phyloP scores from a whole-genome alignment of 2,888 invertebrate species.

The Orthonevra nobilis region DNA sequence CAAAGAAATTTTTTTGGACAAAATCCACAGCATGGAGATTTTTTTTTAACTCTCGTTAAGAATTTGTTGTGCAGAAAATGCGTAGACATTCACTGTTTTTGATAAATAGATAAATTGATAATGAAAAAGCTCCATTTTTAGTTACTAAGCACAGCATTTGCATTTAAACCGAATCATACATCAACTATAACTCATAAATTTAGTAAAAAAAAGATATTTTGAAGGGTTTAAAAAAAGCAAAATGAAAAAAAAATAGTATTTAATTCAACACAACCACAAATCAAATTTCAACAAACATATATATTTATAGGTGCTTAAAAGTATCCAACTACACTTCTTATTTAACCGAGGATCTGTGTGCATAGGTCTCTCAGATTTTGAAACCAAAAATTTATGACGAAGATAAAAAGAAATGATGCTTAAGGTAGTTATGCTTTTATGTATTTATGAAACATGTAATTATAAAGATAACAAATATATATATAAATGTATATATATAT shows the following conservation, averaged over 20 bases:
- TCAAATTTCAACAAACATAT: conserved; percentile 70
- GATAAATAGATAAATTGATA: too few species aligned
- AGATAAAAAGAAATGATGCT: conserved; percentile 54
- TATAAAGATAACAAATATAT: conserved; percentile 22
- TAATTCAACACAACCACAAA: conserved; percentile 59
- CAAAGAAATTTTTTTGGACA: too few species aligned
- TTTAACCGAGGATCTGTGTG: conserved; percentile 74
- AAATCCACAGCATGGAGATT: too few species aligned
- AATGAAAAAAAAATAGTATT: conserved; percentile 35
- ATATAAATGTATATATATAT: too few species aligned
- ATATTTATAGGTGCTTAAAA: conserved; percentile 70
- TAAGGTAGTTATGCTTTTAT: conserved; percentile 67
- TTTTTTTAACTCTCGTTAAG: too few species aligned
- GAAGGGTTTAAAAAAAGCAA: conserved; percentile 22
- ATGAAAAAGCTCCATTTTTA: too few species aligned
- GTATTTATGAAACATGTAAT: conserved; percentile 45
- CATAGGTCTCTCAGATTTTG: conserved; percentile 71
- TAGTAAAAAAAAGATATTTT: conserved; percentile 19
- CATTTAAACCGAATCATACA: conserved; percentile 37
- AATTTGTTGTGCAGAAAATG: too few species aligned
- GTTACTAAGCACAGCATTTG: conserved; percentile 20
- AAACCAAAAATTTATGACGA: conserved; percentile 53
- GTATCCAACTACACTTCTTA: conserved; percentile 69
- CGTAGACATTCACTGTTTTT: too few species aligned
- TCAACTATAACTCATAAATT: conserved; percentile 38